Evolutionary conservation across 1,140 invertebrate genomes (phyloP), one percentile per base, ranked within the genome.

Genomic region (Camponotus pennsylvanicus): DNA sequence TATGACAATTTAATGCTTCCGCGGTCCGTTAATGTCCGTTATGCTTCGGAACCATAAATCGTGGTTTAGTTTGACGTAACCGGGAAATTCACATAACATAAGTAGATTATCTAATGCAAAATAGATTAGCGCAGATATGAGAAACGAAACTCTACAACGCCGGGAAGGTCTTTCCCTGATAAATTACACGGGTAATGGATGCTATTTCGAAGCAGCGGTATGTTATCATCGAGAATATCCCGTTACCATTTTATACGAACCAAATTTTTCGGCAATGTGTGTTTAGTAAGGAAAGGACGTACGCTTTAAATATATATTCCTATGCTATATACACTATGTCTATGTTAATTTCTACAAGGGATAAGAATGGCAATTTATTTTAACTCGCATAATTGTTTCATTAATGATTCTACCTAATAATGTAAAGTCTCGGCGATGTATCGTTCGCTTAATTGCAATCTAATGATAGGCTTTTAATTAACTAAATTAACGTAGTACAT

Each of bases 41-140:
- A 89, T 59, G 84, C 71, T 75, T 64, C 75, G 79, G 18, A 57
- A 87, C 55, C 79, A 89, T 90, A 90, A 90, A 90, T 90, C 89
- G 89, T 86, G 85, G 85, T 90, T 89, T 85, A 59, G 52, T 75
- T 52, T 89, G 88, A 89, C 89, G 79, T 80, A 80, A 52, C 88
- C 52, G 61, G 85, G 67, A 79, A 89, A 89, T 89, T 79, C 88
- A 59, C 85, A 57, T 71, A 21, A 82, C 85, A 57, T 90, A 90
- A 90, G 89, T 89, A 87, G 88, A 90, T 90, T 90, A 89, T 64
- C 80, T 86, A 84, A 89, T 89, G 80, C 83, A 86, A 90, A 90
- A 90, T 79, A 89, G 88, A 89, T 90, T 89, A 90, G 64, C 84
- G 75, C 32, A 78, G 52, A 69, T 55, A 70, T 27, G 66, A 70